phyloP scores from a whole-genome alignment of 1,140 invertebrate genomes.

The Pogonognathellus flavescens region DNA sequence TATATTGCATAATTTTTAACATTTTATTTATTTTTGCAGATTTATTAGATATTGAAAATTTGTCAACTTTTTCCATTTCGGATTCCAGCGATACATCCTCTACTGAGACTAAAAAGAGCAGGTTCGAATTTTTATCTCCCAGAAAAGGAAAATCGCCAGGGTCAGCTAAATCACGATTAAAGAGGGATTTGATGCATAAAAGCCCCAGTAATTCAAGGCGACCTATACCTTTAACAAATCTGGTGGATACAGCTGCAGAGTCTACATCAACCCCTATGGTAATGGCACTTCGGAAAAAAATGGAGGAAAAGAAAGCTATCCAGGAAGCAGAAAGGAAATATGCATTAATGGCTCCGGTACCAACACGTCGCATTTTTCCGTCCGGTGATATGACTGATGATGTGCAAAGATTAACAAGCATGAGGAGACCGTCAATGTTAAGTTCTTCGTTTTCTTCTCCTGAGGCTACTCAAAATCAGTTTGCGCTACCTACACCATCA shows the following conservation, averaged over 20 bases:
- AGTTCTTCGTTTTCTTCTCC: neutral
- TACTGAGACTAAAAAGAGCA: neutral
- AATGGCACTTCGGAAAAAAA: neutral
- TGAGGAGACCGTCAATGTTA: neutral
- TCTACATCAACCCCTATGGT: slow-evolving; percentile 2
- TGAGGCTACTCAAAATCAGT: neutral
- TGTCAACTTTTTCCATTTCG: slow-evolving; percentile 22
- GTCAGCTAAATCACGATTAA: neutral
- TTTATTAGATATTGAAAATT: slow-evolving; percentile 25
- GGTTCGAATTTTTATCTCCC: slow-evolving; percentile 13
- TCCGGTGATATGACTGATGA: neutral
- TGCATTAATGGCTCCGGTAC: neutral
- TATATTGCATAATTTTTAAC: too few species aligned
- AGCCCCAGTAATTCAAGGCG: neutral
- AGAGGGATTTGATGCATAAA: neutral
- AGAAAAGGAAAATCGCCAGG: neutral
- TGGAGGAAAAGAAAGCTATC: neutral
- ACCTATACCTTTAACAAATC: neutral
- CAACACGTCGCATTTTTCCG: neutral
- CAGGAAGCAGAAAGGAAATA: neutral
- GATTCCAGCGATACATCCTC: neutral
- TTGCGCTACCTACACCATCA: neutral
- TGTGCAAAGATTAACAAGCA: neutral
- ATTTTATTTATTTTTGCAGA: neutral
- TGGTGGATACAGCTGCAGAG: neutral